phyloP scores from a whole-genome alignment of 2,888 invertebrate species.

The Tillus elongatus region DNA sequence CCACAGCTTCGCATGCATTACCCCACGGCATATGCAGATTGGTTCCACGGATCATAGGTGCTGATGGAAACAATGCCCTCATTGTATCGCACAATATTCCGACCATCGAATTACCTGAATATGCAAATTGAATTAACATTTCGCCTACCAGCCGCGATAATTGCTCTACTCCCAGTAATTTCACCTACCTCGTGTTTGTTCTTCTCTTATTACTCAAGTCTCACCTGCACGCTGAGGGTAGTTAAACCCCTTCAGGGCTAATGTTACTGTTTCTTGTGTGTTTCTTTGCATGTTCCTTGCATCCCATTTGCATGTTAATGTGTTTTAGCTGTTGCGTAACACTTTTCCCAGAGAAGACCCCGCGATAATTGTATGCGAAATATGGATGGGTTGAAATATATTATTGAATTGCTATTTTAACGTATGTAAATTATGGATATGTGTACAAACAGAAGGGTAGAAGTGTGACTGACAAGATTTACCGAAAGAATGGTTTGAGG shows the following conservation, averaged over 20 bases:
- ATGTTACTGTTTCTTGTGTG: too few relatives aligned
- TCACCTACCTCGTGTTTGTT: too few relatives aligned
- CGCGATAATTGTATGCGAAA: constrained; percentile 32
- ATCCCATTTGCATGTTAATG: constrained; percentile 29
- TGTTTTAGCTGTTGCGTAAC: constrained; percentile 26
- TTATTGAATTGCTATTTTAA: constrained; percentile 18
- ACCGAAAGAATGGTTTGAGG: constrained; percentile 25
- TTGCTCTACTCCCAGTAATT: too few relatives aligned
- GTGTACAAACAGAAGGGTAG: constrained; percentile 39
- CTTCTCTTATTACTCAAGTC: too few relatives aligned
- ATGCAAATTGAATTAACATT: constrained; percentile 35
- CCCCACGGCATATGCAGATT: constrained; percentile 35
- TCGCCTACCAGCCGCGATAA: constrained; percentile 27
- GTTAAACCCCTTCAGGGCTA: too few relatives aligned
- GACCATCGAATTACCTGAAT: constrained; percentile 31
- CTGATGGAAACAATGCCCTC: constrained; percentile 33
- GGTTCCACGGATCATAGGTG: constrained; percentile 35
- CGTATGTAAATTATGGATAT: constrained; percentile 21
- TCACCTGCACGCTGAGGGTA: constrained; percentile 24
- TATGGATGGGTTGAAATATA: constrained; percentile 25
- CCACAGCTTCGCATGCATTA: too few relatives aligned
- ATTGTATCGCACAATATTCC: constrained; percentile 26
- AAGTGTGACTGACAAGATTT: constrained; percentile 44
- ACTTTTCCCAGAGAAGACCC: constrained; percentile 29
- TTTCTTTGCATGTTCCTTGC: constrained; percentile 22